Evolutionary conservation across 2,797 vertebrate genomes (phyloP).

Genomic region (Chanos chanos): DNA sequence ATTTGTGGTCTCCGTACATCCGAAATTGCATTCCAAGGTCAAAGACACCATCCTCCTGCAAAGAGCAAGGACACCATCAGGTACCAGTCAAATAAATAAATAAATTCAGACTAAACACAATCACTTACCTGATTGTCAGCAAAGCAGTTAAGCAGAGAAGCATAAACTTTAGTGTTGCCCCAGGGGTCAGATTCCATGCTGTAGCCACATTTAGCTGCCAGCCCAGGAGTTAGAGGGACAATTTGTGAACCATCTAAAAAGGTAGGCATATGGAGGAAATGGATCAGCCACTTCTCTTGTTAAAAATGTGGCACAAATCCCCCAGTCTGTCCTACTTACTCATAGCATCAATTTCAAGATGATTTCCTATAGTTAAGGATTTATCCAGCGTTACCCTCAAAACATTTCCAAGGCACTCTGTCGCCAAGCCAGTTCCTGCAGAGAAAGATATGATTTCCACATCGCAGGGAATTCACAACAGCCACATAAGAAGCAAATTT

Average conservation of each 20-base stretch:
- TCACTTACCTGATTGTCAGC: conserved; percentile 60
- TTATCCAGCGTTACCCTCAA: conserved; percentile 65
- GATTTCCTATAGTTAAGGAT: conserved; percentile 62
- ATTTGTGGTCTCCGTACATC: conserved; percentile 44
- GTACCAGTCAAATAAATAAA: not conserved
- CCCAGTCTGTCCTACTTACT: conserved; percentile 56
- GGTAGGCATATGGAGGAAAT: not conserved
- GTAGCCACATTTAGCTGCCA: conserved; percentile 79
- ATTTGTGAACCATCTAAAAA: conserved; percentile 60
- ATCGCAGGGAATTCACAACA: rapidly evolving
- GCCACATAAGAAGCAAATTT: not conserved
- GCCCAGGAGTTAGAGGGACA: conserved; percentile 51
- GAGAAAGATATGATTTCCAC: rapidly evolving
- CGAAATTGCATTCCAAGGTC: conserved; percentile 61
- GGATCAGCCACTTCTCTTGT: not conserved
- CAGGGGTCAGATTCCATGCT: conserved; percentile 66
- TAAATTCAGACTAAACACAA: not conserved
- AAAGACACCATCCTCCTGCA: conserved; percentile 68
- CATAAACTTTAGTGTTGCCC: conserved; percentile 69
- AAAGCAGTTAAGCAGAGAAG: conserved; percentile 75
- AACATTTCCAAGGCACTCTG: conserved; percentile 64
- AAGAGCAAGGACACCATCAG: not conserved
- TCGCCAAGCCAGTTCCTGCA: conserved; percentile 51
- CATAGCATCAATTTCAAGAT: conserved; percentile 67
- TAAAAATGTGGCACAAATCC: not conserved